Conservation (phyloP, 2,797 vertebrate genomes). For the Darevskia nairensis region DNA sequence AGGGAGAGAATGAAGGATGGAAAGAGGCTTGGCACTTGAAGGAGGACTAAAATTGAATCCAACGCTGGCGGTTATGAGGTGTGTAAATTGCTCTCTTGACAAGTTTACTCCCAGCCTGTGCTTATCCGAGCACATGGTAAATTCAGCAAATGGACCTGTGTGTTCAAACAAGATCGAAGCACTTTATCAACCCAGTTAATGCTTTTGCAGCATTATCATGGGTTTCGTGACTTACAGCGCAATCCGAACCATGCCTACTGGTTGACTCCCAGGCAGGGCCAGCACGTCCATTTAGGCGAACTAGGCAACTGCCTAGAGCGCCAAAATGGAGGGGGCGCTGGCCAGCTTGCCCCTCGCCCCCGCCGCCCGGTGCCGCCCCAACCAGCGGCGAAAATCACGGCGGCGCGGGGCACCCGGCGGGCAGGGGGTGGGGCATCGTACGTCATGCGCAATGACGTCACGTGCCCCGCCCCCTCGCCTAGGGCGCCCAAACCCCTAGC, state of each 20-base stretch:
- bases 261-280: too few species aligned
- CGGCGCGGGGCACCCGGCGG: too few species aligned
- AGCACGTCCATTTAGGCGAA: too few species aligned
- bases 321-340: too few species aligned
- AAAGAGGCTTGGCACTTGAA: background rate
- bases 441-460: too few species aligned
- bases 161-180: background rate
- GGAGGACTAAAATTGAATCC: background rate
- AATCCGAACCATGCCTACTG: background rate
- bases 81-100: slow-evolving; percentile 12
- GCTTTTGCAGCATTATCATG: background rate
- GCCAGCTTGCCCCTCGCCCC: too few species aligned
- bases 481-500: too few species aligned
- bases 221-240: background rate
- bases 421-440: too few species aligned
- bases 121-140: slow-evolving; percentile 5
- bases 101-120: background rate
- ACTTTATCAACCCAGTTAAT: background rate
- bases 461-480: too few species aligned
- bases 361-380: too few species aligned
- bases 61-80: background rate
- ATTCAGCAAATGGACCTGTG: background rate
- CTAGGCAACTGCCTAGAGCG: too few species aligned
- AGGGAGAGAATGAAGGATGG: background rate
- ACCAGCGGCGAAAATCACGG: too few species aligned